Evolutionary conservation across 2,888 invertebrate genomes (phyloP), one percentile per base, ranked within the genome.

Genomic region (Melipona beecheii): DNA sequence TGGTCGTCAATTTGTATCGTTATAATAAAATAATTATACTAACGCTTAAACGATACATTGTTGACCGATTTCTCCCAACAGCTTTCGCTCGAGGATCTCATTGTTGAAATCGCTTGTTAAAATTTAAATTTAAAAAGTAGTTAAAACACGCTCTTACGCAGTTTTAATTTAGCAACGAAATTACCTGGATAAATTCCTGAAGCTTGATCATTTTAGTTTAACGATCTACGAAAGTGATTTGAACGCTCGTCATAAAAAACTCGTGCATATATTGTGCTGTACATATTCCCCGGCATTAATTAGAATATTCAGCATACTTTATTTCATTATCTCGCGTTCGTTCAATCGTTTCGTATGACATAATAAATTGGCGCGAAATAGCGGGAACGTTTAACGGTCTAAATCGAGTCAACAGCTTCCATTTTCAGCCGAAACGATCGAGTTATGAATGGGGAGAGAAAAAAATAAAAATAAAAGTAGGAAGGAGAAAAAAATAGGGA

Each of bases 301-400:
- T 27, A 9, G 27, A 60, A 60, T 17, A 60, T 27, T 19, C 60
- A 19, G 19, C 56, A 24, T n/a, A 24, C n/a, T 27, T 60, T 27
- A 19, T 60, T 60, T 31, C 64, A 64, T 36, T 31, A 64, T 19
- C 11, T 64, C 19, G 2, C 36, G 27, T 65, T n/a, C 64, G 6
- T 36, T 65, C 4, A 36, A 36, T 65, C 43, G 11, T 2, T 36
- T 21, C 36, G 15, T 17, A n/a, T 15, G 4, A 5, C 15, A 24
- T 56, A 56, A 43, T 43, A 43, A 43, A 24, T 58, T 43, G 24
- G 24, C 1, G 43, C 43, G 24, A 71, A 73, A 31, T 43, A 27
- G 68, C 50, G 68, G 27, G 68, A 68, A 58, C 24, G 56, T 65
- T 79, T 43, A 54, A 79, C 69, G 54, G 43, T 19, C 15, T 36